Base-by-base conservation (phyloP, 2,797 vertebrate species). In the Hephaestus fuliginosus region DNA sequence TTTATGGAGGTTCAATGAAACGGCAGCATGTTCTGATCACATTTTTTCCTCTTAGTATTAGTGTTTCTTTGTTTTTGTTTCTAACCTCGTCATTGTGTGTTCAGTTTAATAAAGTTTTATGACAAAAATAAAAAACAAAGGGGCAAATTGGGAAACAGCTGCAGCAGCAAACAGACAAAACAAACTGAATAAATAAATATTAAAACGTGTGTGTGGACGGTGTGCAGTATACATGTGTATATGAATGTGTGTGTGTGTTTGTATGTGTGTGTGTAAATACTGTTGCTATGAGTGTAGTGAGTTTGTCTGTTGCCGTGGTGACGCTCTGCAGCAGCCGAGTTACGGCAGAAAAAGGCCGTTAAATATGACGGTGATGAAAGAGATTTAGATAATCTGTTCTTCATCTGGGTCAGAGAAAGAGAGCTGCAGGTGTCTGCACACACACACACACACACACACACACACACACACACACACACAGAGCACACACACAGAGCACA, bases 331-430 rank as follows among this genome's bases (percentile, higher is more conserved):
- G 69, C 25, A 2, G 63, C 10, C 53, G 55, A 44, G 4, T 74
- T 75, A 55, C 7, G 12, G 67, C 82, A 74, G 80, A 55, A 87
- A 91, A 88, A 81, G 86, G 78, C 62, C 0, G 41, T 79, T 78
- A 74, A 82, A 89, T 74, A 64, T 76, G 76, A 84, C 71, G 1
- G 67, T 56, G 78, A 72, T 68, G 81, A 76, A 60, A 83, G 86
- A 85, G 87, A 89, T 88, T 87, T 86, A 88, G 87, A 91, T 93
- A 90, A 93, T 90, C 91, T 91, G 82, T 51, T 70, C 70, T 75
- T 89, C 78, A 92, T 90, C 75, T 91, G 88, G 91, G 91, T 90
- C 91, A 92, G 33, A 74, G 84, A 25, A 64, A 1, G 43, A 44
- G 43, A 73, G 73, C 70, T 83, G 82, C 86, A 92, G 91, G 91